Evolutionary conservation across 2,113 vertebrate species (phyloP).

Genomic region (Thamnophis sirtalis): DNA sequence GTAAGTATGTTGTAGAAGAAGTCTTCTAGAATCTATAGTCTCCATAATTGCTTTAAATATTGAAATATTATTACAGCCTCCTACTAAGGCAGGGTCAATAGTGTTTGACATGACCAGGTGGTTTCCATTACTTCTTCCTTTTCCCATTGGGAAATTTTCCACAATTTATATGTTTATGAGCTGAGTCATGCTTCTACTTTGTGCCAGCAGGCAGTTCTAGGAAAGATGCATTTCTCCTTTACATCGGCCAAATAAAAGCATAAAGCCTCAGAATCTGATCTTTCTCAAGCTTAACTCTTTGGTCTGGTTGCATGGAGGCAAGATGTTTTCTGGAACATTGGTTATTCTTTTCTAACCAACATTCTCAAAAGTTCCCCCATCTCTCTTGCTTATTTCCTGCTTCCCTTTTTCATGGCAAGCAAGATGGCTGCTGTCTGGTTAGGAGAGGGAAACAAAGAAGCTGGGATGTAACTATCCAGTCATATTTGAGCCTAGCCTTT

Average conservation of each 20-base stretch:
- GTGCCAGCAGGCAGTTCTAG: background rate
- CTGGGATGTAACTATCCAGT: constrained; percentile 52
- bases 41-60: background rate
- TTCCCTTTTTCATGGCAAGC: constrained; percentile 55
- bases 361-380: constrained; percentile 30
- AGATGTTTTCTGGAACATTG: constrained; percentile 28
- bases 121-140: constrained; percentile 50
- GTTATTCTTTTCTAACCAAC: constrained; percentile 50
- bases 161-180: background rate
- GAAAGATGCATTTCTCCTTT: background rate
- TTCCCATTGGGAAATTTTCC: constrained; percentile 19
- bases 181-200: background rate
- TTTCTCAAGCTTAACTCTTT: background rate
- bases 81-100: constrained; percentile 58
- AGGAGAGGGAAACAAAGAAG: constrained; percentile 52
- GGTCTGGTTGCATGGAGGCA: constrained; percentile 28
- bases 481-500: constrained; percentile 52
- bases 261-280: background rate
- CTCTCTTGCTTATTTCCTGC: constrained; percentile 50
- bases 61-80: constrained; percentile 46
- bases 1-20: background rate
- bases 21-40: fast-evolving
- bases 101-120: constrained; percentile 40
- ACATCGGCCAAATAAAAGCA: background rate
- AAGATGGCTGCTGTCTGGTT: constrained; percentile 66